Conservation (phyloP, 2,797 vertebrate species). For the Hapalemur alaotrensis region DNA sequence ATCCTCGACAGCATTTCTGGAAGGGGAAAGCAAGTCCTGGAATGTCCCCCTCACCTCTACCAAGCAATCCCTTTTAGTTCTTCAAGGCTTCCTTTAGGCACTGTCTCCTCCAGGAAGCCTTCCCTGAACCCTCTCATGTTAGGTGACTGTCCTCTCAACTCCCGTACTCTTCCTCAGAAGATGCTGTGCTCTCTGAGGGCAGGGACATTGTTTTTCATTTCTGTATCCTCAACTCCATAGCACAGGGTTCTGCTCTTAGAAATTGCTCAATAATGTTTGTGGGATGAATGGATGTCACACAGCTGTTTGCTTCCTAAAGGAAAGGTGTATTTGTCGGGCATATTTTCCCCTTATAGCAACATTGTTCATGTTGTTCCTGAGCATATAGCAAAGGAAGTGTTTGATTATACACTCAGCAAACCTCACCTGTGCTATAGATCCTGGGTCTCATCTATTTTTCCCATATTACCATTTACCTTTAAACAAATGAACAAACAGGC, state of each 20-base stretch:
- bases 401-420: not conserved
- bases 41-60: not conserved
- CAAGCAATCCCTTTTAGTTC: not conserved
- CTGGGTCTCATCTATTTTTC: not conserved
- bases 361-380: not conserved
- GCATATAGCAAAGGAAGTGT: not conserved
- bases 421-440: not conserved
- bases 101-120: not conserved
- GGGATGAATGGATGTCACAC: not conserved
- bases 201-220: not conserved
- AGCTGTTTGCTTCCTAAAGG: not conserved
- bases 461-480: not conserved
- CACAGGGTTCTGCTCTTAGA: not conserved
- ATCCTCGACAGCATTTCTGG: not conserved
- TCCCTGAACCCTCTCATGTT: not conserved
- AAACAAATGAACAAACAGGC: not conserved
- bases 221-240: not conserved
- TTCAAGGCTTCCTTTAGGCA: not conserved
- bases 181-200: not conserved
- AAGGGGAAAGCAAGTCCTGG: not conserved
- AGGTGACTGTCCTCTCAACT: not conserved
- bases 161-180: not conserved
- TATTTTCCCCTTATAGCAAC: not conserved
- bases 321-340: not conserved
- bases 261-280: not conserved